These are phyloP conservation scores for Rhagologus leucostigma DNA, from an alignment of 2,113 vertebrate genomes.

Conservation along the genomic window DNA sequence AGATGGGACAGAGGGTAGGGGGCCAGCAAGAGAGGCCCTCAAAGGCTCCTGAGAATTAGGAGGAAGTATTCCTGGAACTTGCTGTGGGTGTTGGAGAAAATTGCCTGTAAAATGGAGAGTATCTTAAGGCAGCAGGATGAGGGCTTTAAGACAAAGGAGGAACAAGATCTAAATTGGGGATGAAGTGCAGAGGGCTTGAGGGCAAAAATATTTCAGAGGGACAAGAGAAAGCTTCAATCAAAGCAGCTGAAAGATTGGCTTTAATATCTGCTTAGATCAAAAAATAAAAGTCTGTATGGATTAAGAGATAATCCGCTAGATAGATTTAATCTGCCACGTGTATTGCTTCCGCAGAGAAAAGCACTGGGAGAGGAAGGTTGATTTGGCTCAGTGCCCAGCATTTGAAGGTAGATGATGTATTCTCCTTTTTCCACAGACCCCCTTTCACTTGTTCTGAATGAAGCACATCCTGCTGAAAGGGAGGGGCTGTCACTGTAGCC, in stretches of 20 bases:
- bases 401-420: neutral
- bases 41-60: neutral
- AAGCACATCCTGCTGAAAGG: neutral
- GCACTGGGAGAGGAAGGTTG: neutral
- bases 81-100: neutral
- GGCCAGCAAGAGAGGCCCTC: neutral
- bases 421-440: neutral
- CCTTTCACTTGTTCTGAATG: neutral
- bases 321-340: slow-evolving; percentile 24
- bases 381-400: neutral
- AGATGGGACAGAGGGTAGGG: neutral
- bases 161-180: neutral
- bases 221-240: neutral
- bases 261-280: slow-evolving; percentile 39
- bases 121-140: neutral
- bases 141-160: neutral
- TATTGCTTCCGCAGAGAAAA: neutral
- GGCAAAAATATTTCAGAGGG: neutral
- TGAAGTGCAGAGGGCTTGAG: neutral
- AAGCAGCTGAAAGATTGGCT: slow-evolving; percentile 21
- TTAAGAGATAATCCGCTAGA: slow-evolving; percentile 41
- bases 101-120: neutral
- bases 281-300: slow-evolving; percentile 21
- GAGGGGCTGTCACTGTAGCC: accelerated
- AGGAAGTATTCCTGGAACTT: neutral